A percentile compares a stretch with the other conserved stretches of the same genome.
These are phyloP conservation scores for Salminus brasiliensis DNA, from an alignment of 2,113 vertebrate genomes.

Conservation along the genomic window DNA sequence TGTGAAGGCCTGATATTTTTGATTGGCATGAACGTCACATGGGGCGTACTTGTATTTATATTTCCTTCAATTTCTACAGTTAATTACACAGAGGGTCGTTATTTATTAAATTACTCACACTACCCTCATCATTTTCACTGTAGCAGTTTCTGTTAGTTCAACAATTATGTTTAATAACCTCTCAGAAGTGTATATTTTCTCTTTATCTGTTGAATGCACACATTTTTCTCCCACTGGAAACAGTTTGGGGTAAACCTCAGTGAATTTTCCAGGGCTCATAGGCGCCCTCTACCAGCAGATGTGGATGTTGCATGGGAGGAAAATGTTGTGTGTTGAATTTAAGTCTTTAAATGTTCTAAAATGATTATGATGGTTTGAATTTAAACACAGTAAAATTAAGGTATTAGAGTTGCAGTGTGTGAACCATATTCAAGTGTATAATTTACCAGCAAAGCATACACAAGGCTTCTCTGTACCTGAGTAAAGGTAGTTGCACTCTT, in stretches of 20 bases:
- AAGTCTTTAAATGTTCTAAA: neutral
- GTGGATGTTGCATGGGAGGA: neutral
- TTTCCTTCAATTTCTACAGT: neutral
- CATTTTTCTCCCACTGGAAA: slow-evolving; percentile 65
- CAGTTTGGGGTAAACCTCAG: neutral
- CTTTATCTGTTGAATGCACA: slow-evolving; percentile 67
- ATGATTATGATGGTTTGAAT: neutral
- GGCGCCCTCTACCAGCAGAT: slow-evolving; percentile 9
- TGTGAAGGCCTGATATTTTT: neutral
- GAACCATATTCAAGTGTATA: too few relatives aligned
- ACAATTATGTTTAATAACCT: slow-evolving; percentile 34
- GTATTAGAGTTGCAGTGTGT: too few relatives aligned
- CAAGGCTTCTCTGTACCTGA: too few relatives aligned
- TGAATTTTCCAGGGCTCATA: slow-evolving; percentile 4
- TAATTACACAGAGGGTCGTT: neutral
- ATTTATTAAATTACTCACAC: slow-evolving; percentile 22
- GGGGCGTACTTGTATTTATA: neutral
- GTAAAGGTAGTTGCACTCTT: too few relatives aligned
- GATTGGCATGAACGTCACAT: neutral
- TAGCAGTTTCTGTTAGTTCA: slow-evolving; percentile 21
- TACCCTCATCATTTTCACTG: neutral
- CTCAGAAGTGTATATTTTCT: slow-evolving; percentile 29
- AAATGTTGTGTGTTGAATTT: neutral
- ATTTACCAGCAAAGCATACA: too few relatives aligned
- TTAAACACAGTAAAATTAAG: too few relatives aligned